Percentiles rank a stretch among this genome's conserved stretches.
Conservation (phyloP, 2,888 invertebrate species). For the Anaspis maculata region DNA sequence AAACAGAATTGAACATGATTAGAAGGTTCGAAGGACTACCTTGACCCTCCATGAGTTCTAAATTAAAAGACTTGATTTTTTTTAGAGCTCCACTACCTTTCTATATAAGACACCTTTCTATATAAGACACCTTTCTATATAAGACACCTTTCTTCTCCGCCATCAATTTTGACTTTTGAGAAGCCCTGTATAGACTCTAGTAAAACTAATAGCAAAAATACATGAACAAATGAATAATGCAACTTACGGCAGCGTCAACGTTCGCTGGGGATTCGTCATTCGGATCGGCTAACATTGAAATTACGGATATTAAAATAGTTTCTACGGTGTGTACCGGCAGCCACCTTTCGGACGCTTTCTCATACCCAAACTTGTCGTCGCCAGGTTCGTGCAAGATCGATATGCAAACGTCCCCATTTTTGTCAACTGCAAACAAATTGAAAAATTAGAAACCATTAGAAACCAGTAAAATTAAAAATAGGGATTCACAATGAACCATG, state of each 20-base stretch:
- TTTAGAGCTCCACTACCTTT: too few species aligned
- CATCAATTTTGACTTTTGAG: too few species aligned
- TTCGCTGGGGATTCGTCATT: constrained; percentile 99
- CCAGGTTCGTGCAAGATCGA: constrained; percentile 98
- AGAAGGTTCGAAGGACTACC: too few species aligned
- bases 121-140: too few species aligned
- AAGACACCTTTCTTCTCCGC: too few species aligned
- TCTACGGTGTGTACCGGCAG: constrained; percentile 97
- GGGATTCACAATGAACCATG: neutral
- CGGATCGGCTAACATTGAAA: constrained; percentile 98
- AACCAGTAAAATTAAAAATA: constrained; percentile 2
- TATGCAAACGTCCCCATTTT: constrained; percentile 96
- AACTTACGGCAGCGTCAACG: constrained; percentile 94
- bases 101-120: too few species aligned
- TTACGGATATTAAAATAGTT: constrained; percentile 97
- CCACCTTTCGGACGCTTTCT: constrained; percentile 97
- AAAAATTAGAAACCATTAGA: constrained; percentile 6
- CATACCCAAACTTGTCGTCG: constrained; percentile 98
- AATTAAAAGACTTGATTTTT: too few species aligned
- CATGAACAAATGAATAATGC: too few species aligned
- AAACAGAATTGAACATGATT: too few species aligned
- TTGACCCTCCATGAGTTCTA: too few species aligned
- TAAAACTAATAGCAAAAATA: too few species aligned
- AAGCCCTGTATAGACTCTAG: too few species aligned
- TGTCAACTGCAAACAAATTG: constrained; percentile 66